phyloP scores from a whole-genome alignment of 2,113 vertebrate genomes.

The Lagenorhynchus albirostris region DNA sequence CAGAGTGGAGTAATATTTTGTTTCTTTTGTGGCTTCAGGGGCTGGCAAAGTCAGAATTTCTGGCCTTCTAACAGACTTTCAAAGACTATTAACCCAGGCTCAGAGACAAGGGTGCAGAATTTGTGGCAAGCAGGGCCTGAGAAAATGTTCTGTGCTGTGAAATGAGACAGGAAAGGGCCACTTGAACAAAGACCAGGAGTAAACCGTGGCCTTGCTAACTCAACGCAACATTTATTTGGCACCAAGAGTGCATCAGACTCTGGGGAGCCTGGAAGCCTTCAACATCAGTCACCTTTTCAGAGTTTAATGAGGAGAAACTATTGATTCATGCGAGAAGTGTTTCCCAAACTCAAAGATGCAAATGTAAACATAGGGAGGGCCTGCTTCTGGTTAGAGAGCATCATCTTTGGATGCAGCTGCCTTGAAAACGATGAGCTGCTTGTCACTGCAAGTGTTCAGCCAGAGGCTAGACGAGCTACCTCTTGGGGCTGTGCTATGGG shows the following conservation, averaged over 20 bases:
- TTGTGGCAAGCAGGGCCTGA: not conserved
- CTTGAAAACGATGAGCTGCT: not conserved
- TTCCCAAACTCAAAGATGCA: not conserved
- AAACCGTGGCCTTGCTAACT: not conserved
- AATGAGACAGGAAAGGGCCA: not conserved
- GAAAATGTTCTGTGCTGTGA: not conserved
- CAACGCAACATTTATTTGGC: not conserved
- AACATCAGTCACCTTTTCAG: not conserved
- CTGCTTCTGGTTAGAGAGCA: not conserved
- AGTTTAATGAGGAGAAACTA: not conserved
- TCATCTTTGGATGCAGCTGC: not conserved
- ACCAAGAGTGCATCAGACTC: not conserved
- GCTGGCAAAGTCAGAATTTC: conserved; percentile 15
- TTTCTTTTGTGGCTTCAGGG: not conserved
- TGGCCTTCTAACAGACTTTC: not conserved
- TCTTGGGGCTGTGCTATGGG: not conserved
- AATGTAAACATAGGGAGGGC: not conserved
- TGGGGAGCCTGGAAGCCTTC: not conserved
- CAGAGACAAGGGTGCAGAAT: not conserved
- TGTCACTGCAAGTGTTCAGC: not conserved
- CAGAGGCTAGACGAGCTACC: not conserved
- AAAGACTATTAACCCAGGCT: conserved; percentile 30
- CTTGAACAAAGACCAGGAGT: not conserved
- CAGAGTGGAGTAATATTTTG: not conserved
- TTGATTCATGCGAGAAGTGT: not conserved